These are phyloP conservation scores for Thryonomys swinderianus DNA, from an alignment of 2,113 vertebrate genomes.

Conservation along the genomic window DNA sequence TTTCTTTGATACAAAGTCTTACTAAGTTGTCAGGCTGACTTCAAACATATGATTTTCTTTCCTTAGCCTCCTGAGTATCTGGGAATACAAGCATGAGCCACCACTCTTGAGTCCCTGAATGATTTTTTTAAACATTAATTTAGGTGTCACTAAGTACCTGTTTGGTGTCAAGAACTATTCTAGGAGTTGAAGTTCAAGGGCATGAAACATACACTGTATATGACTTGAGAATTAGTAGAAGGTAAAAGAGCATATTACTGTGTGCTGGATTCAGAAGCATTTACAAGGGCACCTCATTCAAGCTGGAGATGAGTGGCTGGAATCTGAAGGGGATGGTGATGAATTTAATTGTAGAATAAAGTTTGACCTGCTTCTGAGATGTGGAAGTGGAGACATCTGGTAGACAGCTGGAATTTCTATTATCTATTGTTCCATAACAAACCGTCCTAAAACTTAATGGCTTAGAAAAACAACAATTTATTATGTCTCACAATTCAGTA, in stretches of 20 bases:
- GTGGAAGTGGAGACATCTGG: neutral
- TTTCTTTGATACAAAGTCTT: neutral
- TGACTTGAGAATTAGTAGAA: neutral
- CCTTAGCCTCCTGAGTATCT: neutral
- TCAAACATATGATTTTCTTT: neutral
- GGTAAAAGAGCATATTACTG: neutral
- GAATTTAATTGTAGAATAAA: neutral
- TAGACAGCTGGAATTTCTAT: constrained; percentile 6
- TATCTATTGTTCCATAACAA: neutral
- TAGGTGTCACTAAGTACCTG: neutral
- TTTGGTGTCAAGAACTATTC: neutral
- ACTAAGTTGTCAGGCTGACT: neutral
- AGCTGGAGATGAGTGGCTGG: no score
- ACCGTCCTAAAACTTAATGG: neutral
- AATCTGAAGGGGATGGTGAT: neutral
- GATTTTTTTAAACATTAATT: neutral
- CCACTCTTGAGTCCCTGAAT: neutral
- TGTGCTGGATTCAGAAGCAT: neutral
- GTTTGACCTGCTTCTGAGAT: neutral
- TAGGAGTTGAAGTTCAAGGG: neutral
- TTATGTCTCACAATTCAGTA: constrained; percentile 39
- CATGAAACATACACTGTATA: neutral
- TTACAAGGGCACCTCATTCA: neutral
- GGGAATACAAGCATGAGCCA: neutral
- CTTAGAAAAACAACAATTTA: neutral